Conservation (phyloP, 2,113 vertebrate species). For the Zonotrichia leucophrys region DNA sequence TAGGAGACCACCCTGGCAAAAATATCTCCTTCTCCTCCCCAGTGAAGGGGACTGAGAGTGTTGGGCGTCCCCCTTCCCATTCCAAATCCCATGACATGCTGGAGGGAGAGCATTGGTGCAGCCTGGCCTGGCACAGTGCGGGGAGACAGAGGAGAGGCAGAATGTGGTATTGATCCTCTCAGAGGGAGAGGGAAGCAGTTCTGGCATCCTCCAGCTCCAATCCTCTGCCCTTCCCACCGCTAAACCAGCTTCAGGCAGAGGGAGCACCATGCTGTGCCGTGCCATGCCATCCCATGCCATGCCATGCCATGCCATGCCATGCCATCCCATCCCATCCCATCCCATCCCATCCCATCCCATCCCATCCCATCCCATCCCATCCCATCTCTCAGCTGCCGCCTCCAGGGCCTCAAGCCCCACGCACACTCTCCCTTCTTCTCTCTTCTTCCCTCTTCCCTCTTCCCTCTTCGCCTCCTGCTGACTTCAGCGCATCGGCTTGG, state of each 20-base stretch:
- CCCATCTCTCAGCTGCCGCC: background rate
- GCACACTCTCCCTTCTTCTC: background rate
- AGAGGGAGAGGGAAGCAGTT: background rate
- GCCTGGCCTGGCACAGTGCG: background rate
- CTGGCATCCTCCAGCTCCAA: background rate
- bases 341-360: background rate
- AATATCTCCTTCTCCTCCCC: background rate
- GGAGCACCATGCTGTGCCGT: background rate
- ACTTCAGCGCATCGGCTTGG: constrained; percentile 40
- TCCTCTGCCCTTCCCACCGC: background rate
- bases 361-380: background rate
- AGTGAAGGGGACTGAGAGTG: background rate
- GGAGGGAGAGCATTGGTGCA: fast-evolving
- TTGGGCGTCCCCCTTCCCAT: fast-evolving
- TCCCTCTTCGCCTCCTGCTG: constrained; percentile 49
- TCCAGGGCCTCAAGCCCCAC: constrained; percentile 8
- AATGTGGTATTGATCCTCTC: background rate
- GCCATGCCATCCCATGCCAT: background rate
- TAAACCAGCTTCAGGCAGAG: background rate
- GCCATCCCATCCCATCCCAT: background rate
- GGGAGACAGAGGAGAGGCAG: background rate
- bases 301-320: background rate
- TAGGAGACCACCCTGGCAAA: background rate
- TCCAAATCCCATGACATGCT: background rate
- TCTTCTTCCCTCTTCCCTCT: background rate